These are phyloP conservation scores for Gymnoscelis rufifasciata DNA, from an alignment of 2,888 invertebrate genomes.

Conservation along the genomic window DNA sequence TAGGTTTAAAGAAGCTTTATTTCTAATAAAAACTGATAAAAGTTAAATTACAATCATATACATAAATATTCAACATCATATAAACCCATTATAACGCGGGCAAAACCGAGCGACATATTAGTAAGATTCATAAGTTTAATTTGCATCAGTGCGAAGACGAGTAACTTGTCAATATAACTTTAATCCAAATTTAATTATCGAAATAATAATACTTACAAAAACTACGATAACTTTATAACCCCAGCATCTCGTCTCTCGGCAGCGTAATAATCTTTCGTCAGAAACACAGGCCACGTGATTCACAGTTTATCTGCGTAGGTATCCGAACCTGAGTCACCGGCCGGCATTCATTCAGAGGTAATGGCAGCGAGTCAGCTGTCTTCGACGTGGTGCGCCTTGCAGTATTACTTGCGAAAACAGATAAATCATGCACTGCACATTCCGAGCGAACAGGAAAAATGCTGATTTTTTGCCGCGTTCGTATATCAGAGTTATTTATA, in stretches of 20 bases:
- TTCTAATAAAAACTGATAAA: no score
- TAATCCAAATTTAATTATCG: no score
- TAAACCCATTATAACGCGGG: no score
- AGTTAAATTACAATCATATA: no score
- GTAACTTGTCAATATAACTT: no score
- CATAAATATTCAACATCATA: no score
- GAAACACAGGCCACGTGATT: constrained; percentile 14
- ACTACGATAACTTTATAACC: constrained; percentile 9
- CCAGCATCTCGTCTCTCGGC: constrained; percentile 1
- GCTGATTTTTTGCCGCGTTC: neutral
- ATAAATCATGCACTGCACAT: neutral
- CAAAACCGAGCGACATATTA: no score
- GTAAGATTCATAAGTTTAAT: no score
- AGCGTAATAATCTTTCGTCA: constrained; percentile 9
- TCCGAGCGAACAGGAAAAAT: constrained; percentile 1
- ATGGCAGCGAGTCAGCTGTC: constrained; percentile 39
- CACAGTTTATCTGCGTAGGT: constrained; percentile 4
- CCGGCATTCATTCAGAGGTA: constrained; percentile 45
- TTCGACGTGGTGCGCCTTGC: constrained; percentile 16
- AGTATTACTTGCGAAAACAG: neutral
- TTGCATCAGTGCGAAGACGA: no score
- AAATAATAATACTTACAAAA: constrained; percentile 1
- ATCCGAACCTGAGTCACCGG: constrained; percentile 33
- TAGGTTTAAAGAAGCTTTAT: no score
- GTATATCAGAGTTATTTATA: neutral